These are phyloP conservation scores for Haliclystus octoradiatus DNA, from an alignment of 30 jellyfish, hydroid and myxozoan genomes.

Conservation along the genomic window DNA sequence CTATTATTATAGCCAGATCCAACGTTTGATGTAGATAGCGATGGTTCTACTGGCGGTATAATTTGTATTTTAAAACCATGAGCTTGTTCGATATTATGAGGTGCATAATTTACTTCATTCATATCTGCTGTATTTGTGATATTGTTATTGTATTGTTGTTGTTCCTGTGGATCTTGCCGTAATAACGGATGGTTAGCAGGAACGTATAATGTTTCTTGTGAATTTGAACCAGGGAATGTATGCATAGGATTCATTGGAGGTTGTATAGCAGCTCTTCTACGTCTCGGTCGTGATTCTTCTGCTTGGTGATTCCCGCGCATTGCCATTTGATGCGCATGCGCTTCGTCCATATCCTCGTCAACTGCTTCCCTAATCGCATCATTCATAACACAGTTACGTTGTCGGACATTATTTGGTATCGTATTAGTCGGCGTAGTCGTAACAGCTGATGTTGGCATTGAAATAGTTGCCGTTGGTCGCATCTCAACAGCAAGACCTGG, in stretches of 20 bases:
- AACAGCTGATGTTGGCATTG: neutral
- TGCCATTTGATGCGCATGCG: neutral
- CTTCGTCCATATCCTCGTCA: neutral
- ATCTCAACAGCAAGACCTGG: conserved; percentile 34
- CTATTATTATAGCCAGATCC: neutral
- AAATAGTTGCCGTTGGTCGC: neutral
- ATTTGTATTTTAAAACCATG: conserved; percentile 86
- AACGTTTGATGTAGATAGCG: conserved; percentile 30
- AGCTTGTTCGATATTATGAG: conserved; percentile 7
- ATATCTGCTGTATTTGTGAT: conserved; percentile 15
- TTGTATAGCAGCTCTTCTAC: conserved; percentile 69
- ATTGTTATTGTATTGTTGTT: conserved; percentile 7
- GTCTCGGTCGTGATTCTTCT: neutral
- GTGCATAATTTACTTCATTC: conserved; percentile 28
- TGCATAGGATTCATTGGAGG: conserved; percentile 27
- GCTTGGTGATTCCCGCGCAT: neutral
- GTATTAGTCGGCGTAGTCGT: neutral
- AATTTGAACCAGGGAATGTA: conserved; percentile 33
- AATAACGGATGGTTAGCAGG: conserved; percentile 97
- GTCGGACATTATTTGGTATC: neutral
- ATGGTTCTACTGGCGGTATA: conserved; percentile 89
- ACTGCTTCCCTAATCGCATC: neutral
- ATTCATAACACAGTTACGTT: neutral
- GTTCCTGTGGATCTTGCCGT: conserved; percentile 26
- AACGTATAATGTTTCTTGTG: conserved; percentile 73